Base-by-base conservation (phyloP, 1,140 invertebrate species). In the Nautilus pompilius region DNA sequence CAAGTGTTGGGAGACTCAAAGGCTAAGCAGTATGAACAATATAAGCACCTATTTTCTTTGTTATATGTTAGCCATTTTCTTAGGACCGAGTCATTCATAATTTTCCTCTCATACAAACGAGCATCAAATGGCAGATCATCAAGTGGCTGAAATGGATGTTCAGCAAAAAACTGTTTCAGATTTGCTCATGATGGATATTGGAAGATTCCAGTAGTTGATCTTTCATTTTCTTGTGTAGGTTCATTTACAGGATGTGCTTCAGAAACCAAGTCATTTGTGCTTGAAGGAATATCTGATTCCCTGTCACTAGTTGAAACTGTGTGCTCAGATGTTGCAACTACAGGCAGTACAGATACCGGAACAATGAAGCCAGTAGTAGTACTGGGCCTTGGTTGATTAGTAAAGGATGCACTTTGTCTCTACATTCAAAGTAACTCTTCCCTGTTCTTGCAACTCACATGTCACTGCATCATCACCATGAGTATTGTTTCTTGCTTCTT, bases 211-310 rank as follows among this genome's bases (percentile, higher is more conserved):
- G 48, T 49, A 13, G 48, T 49, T 49, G 48, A 49, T 2, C 48
- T 2, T 49, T 49, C 48, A 49, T 49, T 49, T 49, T 49, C 48
- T 49, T 49, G 48, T 22, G 20, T 49, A 1, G 48, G 48, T 49
- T 49, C 20, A 49, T 1, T 49, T 49, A 22, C 48, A 49, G 2
- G 48, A 49, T 2, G 20, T 49, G 48, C 48, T 49, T 49, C 20
- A 49, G 48, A 49, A 49, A 49, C 48, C 13, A 49, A 49, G 20
- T 49, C 20, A 49, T 49, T 41, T 41, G n/a, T 41, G 36, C 36
- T n/a, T 41, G 36, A 49, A 49, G 10, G 10, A 49, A 49, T 49
- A 49, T 49, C 48, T 49, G 20, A 49, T 49, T 49, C 48, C 10
- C 48, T 49, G 48, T 49, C 20, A 49, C 20, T 49, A 1, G 48